Evolutionary conservation across 2,113 vertebrate species (phyloP), one percentile per base, ranked within the genome.

Genomic region (Hippocampus abdominalis): DNA sequence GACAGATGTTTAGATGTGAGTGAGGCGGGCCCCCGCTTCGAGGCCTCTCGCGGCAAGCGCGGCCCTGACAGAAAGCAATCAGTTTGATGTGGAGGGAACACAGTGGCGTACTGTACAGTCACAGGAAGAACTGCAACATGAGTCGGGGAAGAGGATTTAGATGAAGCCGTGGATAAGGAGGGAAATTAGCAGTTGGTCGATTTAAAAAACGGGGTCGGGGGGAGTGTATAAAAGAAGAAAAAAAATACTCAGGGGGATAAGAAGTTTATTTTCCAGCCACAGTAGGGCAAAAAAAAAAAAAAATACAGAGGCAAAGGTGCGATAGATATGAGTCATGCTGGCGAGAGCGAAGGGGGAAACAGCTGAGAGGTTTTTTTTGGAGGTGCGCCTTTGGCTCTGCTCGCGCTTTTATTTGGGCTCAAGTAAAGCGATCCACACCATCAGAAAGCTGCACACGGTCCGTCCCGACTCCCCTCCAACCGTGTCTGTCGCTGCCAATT

Each of bases 1-100:
- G 89, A 90, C 89, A 91, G 89, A 91, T 91, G 89, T 89, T 90
- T 88, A 86, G 84, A 91, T 84, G 86, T 85, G 82, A 86, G 77
- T 80, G 73, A 75, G 75, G 40, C 9, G 66, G 13, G 68, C 16
- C 74, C 77, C 77, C 76, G 65, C 8, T 18, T 44, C 20, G 36
- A 74, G 75, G 87, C 69, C 78, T 75, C 66, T 75, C 59, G 42
- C 74, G 75, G 84, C 69, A 21, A 44, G 76, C 61, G 62, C 70
- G 61, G 82, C 48, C 78, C 5, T 87, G 87, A 90, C 89, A 89
- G 85, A 89, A 85, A 84, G 85, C 84, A 89, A 91, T 91, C 88
- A 89, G 88, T 81, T 87, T 87, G 85, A 91, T 90, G 86, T 89
- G 83, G 76, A 79, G 82, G 82, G 81, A 86, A 87, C 79, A 83